phyloP scores from a whole-genome alignment of 2,888 invertebrate species.

The Philonicus albiceps region DNA sequence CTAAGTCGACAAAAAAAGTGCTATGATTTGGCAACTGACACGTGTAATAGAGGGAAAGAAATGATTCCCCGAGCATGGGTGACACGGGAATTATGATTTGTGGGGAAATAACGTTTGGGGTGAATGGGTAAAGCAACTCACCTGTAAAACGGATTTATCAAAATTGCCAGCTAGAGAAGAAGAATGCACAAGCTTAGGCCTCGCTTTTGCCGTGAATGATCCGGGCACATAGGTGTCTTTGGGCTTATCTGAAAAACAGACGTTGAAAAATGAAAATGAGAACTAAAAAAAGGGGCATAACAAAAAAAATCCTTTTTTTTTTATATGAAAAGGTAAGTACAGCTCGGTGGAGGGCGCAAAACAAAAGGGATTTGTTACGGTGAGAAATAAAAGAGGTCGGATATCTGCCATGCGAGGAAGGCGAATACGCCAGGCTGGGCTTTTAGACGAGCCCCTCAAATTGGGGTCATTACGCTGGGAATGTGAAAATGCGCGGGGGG shows the following conservation, averaged over 20 bases:
- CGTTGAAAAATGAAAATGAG: not conserved
- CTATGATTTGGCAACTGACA: not conserved
- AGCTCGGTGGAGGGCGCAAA: not conserved
- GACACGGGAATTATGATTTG: not conserved
- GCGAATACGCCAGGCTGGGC: not conserved
- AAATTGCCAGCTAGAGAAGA: slow-evolving; percentile 72
- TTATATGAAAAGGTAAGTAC: not conserved
- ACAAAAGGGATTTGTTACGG: not conserved
- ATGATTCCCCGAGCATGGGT: not conserved
- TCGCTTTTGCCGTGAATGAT: slow-evolving; percentile 49
- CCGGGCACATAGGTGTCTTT: slow-evolving; percentile 53
- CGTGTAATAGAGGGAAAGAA: not conserved
- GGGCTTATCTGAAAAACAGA: slow-evolving; percentile 55
- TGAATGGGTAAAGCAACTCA: slow-evolving; percentile 55
- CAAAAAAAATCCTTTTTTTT: not conserved
- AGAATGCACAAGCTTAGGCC: slow-evolving; percentile 51
- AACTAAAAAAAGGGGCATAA: not conserved
- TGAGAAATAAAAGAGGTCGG: slow-evolving; percentile 8
- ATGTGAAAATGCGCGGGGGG: not conserved
- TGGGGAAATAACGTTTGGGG: not conserved
- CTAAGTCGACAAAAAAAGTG: not conserved
- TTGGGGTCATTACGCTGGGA: not conserved
- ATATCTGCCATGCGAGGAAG: not conserved
- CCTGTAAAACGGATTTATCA: slow-evolving; percentile 78
- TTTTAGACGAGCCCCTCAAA: not conserved